phyloP scores from a whole-genome alignment of 2,113 vertebrate genomes.

The Cinclus mexicanus region DNA sequence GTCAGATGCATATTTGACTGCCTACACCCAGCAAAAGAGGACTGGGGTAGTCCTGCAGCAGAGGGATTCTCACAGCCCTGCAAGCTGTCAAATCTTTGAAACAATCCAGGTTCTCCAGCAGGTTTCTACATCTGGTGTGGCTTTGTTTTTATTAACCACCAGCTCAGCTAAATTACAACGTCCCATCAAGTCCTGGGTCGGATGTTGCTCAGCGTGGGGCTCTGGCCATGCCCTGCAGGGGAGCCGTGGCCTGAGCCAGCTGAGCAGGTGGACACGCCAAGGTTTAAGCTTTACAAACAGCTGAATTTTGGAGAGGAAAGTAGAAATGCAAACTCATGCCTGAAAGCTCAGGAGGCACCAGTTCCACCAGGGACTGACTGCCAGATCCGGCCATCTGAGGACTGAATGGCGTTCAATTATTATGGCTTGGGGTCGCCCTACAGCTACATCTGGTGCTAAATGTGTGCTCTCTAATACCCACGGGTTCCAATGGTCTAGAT shows the following conservation, averaged over 20 bases:
- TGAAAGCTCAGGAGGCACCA: neutral
- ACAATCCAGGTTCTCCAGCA: neutral
- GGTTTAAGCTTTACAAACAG: neutral
- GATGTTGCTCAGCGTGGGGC: neutral
- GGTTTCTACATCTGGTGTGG: neutral
- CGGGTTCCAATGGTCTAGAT: neutral
- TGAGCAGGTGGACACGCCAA: neutral
- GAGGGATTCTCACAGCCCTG: neutral
- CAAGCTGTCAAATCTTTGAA: conserved; percentile 11
- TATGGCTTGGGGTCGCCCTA: neutral
- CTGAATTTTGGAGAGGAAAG: neutral
- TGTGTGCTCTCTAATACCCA: neutral
- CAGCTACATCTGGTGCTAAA: neutral
- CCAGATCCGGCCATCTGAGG: neutral
- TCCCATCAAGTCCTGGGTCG: neutral
- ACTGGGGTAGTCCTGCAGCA: neutral
- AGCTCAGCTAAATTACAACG: neutral
- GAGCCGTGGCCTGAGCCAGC: neutral
- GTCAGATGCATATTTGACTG: neutral
- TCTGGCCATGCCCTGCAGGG: neutral
- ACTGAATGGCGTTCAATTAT: neutral
- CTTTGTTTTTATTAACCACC: neutral
- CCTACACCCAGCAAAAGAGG: neutral
- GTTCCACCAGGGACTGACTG: neutral
- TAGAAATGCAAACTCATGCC: neutral